Percentiles rank a stretch among this genome's conserved stretches.
These are phyloP conservation scores for Halichoerus grypus DNA, from an alignment of 2,113 vertebrate genomes.

Conservation along the genomic window DNA sequence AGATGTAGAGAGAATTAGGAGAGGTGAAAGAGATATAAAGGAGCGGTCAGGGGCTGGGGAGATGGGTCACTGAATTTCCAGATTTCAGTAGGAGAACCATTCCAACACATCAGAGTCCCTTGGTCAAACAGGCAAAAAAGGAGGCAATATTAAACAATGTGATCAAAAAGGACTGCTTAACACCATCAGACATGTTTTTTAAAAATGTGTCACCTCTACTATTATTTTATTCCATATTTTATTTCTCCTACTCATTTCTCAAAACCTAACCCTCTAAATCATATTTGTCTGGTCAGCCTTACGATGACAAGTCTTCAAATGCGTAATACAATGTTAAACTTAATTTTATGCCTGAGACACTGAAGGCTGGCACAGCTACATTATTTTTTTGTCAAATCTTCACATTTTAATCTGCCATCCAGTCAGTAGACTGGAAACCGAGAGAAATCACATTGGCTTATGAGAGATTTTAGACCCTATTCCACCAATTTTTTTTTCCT, in stretches of 20 bases:
- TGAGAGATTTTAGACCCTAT: not conserved
- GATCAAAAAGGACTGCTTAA: not conserved
- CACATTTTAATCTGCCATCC: conserved; percentile 64
- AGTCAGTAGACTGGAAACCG: conserved; percentile 54
- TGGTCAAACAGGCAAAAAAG: not conserved
- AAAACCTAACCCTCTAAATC: conserved; percentile 46
- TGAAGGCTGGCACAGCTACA: not conserved
- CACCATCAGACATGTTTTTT: not conserved
- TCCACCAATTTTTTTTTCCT: not conserved
- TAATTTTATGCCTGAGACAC: conserved; percentile 51
- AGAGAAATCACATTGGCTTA: conserved; percentile 37
- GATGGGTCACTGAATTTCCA: not conserved
- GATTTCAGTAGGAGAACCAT: not conserved
- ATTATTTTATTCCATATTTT: not conserved
- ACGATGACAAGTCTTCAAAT: conserved; percentile 26
- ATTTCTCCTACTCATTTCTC: conserved; percentile 38
- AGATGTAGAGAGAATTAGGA: not conserved
- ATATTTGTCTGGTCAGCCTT: conserved; percentile 14
- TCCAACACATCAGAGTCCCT: not conserved
- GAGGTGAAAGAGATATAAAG: not conserved
- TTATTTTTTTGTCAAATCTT: conserved; percentile 53
- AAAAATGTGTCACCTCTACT: not conserved
- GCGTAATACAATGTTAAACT: not conserved
- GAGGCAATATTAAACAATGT: not conserved
- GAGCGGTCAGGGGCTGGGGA: not conserved